Base-by-base conservation (phyloP, 2,888 invertebrate species). In the Sinhomidia bicolor region DNA sequence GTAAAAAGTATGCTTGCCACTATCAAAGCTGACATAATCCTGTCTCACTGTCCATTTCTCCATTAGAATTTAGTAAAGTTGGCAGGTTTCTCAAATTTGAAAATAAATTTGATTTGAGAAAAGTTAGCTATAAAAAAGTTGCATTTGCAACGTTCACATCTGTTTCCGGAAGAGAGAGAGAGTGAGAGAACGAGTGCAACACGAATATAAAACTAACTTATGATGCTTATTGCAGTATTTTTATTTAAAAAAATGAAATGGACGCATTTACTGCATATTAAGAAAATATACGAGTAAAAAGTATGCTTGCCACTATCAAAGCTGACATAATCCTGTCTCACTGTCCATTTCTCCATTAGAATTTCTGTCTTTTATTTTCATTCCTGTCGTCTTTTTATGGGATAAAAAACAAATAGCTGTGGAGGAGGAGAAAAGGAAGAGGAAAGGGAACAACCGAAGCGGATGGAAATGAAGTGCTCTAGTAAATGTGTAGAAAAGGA, bases 351-450 rank as follows among this genome's bases (percentile, higher is more conserved):
- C 47, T 51, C 68, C 65, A 81, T 80, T 81, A 47, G 29, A 17
- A 23, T n/a, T 36, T 14, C 23, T 10, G 62, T 9, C 47, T 68
- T 68, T 20, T 41, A 20, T 7, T 17, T 26, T 68, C 41, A 68
- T 36, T 41, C 41, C 17, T 68, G 68, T 68, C 68, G 29, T 32
- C 44, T 36, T 54, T 78, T 78, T 78, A 54, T 47, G 36, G 20
- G 41, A 20, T 36, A 23, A 41, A 71, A 68, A 26, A 83, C 71
- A 83, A 71, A 83, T 41, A 71, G 54, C 41, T n/a, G 51, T 68
- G 47, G 10, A 20, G 26, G 20, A 17, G 17, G 32, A 32, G 20
- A 36, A 36, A 44, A 41, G 17, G 36, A 41, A 44, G 5, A 14
- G n/a, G 74, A 26, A 44, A 74, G 47, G 20, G 41, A 81, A 20